Evolutionary conservation across 2,113 vertebrate genomes (phyloP), one percentile per base, ranked within the genome.

Genomic region (Willisornis vidua): DNA sequence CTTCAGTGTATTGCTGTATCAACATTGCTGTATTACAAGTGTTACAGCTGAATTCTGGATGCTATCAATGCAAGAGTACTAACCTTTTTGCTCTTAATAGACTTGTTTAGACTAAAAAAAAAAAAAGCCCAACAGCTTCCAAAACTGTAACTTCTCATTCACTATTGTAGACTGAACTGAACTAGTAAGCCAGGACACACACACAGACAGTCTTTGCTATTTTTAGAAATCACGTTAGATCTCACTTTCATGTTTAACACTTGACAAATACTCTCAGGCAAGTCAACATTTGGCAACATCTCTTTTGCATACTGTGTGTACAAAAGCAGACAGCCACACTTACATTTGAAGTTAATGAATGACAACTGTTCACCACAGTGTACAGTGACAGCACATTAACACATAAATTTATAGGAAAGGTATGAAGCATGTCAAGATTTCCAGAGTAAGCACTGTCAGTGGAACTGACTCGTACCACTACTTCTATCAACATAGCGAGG

Each of bases 401-500:
- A 41, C 4, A 48, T 7, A 16, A 57, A 45, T 79, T 72, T 33
- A 79, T 26, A 78, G 45, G 49, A 61, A 51, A 71, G 19, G 6
- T 23, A 48, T 28, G 4, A 72, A 77, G 12, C 17, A 37, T 9
- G 6, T 23, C 11, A 72, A 25, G 8, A 35, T 46, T 94, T 92
- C 25, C 37, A 45, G 48, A 54, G 10, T 41, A 58, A 68, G n/a
- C 18, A 62, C 8, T 33, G 18, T 10, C 46, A 80, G 20, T 5
- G 22, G 31, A 48, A 90, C n/a, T 41, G 1, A 26, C 28, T 37
- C 1, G 0, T 10, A 33, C 6, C 16, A 22, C 28, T n/a, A 43
- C 23, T 9, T 1, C 1, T 4, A 43, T 8, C 22, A 37, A 26
- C 3, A 5, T 1, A 1, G 2, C 1, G 9, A 76, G 55, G 29